Evolutionary conservation across 2,888 invertebrate genomes (phyloP), one percentile per base, ranked within the genome.

Genomic region (Noctua janthe): DNA sequence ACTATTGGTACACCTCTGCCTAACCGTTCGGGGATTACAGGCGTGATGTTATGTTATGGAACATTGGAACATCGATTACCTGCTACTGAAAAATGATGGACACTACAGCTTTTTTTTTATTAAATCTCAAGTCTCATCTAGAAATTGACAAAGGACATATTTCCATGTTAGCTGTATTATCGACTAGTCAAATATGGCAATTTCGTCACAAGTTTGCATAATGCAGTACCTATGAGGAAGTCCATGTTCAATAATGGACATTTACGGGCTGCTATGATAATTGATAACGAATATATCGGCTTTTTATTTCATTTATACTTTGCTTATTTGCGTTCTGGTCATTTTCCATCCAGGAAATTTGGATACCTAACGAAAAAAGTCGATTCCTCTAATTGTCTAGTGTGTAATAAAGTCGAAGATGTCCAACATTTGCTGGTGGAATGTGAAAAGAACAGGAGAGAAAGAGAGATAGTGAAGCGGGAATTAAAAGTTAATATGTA

Each of bases 141-240:
- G 15, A 15, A 51, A 17, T 20, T 20, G 0, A 82, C 49, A 75
- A 82, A 82, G 43, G 59, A 67, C 20, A 67, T 29, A 29, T 29
- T 74, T 74, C 0, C 11, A 49, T 51, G 67, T 15, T 17, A 39
- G 2, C 29, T 35, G 13, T 74, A 23, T 66, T 66, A 49, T 54
- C 17, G 10, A 23, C 43, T 6, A 35, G 49, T n/a, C 62, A 11
- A 51, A 39, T 56, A 83, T 39, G 29, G 17, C 29, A 49, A 64
- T 84, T 78, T 84, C 23, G 49, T 84, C 64, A 73, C 49, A 67
- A 43, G 29, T 59, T 80, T 29, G 72, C 80, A 43, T 81, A 81
- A 43, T 62, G 43, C 15, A 35, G 59, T 62, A 35, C 35, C 35
- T 35, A 43, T 59, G 49, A 83, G 66, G 56, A 80, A 80, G 49